Base-by-base conservation (phyloP, 2,888 invertebrate species). In the Eudasyphora cyanicolor region DNA sequence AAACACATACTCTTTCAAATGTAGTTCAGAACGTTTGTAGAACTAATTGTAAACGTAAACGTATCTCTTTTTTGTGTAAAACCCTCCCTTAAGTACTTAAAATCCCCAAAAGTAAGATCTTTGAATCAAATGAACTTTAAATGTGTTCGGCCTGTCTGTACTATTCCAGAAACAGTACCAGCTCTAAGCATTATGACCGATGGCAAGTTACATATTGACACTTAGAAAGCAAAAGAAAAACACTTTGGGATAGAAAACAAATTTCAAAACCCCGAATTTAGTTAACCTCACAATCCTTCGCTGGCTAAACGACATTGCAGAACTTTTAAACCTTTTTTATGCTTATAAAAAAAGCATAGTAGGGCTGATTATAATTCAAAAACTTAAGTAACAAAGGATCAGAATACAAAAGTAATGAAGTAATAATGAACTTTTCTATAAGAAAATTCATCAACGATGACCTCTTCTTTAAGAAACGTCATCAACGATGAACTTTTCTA, bases 161-260 rank as follows among this genome's bases (percentile, higher is more conserved):
- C 45, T n/a, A n/a, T n/a, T n/a, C n/a, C n/a, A n/a, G n/a, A 29
- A 60, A 60, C 60, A 60, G 60, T 60, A 60, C 60, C 60, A 24
- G 17, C 29, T 29, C 60, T 24, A 60, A 60, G 60, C 60, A 60
- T 60, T 60, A 60, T 60, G 60, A 60, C 60, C 60, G 60, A 60
- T 60, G 60, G 12, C n/a, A 60, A 29, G 29, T 29, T n/a, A 54
- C 5, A 7, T 21, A 12, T 45, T n/a, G 3, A 54, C 54, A 54
- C 54, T 21, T n/a, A 17, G 17, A 49, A 19, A 17, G n/a, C 45
- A 14, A 14, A 45, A n/a, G 45, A 7, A 45, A 49, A 49, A 10
- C 49, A 49, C 49, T 17, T 49, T 49, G 49, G n/a, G n/a, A n/a
- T 49, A 49, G 49, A 19, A n/a, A 7, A 49, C 49, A 49, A n/a